phyloP scores from a whole-genome alignment of 2,888 invertebrate genomes.

The Cheilosia pagana region DNA sequence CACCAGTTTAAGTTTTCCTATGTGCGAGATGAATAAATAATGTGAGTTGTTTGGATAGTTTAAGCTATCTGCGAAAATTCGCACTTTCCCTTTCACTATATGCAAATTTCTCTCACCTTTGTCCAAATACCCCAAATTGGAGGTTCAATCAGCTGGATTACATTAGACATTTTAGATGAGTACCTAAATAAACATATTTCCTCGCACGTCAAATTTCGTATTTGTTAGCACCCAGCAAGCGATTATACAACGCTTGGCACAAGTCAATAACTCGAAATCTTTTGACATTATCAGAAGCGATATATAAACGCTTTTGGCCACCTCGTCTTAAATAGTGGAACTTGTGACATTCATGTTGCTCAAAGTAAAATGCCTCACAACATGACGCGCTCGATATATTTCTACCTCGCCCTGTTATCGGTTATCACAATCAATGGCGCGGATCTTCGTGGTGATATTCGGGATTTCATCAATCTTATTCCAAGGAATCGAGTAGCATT shows the following conservation, averaged over 20 bases:
- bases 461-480: slow-evolving; percentile 46
- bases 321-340: neutral
- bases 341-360: neutral
- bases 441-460: slow-evolving; percentile 38
- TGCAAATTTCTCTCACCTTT: slow-evolving; percentile 28
- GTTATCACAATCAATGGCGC: neutral
- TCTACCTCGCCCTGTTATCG: neutral
- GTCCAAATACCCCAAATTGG: neutral
- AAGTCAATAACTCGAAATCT: neutral
- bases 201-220: slow-evolving; percentile 18
- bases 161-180: neutral
- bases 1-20: too few species aligned
- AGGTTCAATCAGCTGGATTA: neutral
- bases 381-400: slow-evolving; percentile 20
- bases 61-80: neutral
- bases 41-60: slow-evolving; percentile 2
- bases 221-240: slow-evolving; percentile 25
- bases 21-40: neutral
- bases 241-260: neutral
- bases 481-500: slow-evolving; percentile 40
- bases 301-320: slow-evolving; percentile 22
- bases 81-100: slow-evolving; percentile 58
- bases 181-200: slow-evolving; percentile 25
- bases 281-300: neutral
- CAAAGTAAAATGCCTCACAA: neutral